Evolutionary conservation across 2,888 invertebrate species (phyloP).

Genomic region (Shargacucullia verbasci): DNA sequence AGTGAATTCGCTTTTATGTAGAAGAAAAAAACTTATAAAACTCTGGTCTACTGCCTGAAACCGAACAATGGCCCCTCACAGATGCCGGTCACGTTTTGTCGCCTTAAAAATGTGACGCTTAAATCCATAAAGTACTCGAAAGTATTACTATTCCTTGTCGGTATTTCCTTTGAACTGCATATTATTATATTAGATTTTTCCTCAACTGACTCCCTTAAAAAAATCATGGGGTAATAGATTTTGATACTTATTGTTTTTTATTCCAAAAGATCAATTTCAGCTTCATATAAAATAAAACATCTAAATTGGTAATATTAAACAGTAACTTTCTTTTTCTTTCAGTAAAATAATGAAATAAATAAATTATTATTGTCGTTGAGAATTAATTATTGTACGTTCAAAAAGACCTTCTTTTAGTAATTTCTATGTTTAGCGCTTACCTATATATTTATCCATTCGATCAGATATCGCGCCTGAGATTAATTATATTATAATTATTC

Average conservation of each 20-base stretch:
- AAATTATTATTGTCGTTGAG: too few species aligned
- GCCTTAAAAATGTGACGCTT: slow-evolving; percentile 87
- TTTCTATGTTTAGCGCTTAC: not conserved
- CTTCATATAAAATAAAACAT: too few species aligned
- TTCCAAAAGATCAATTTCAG: too few species aligned
- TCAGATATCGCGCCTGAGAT: slow-evolving; percentile 4
- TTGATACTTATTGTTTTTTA: slow-evolving; percentile 24
- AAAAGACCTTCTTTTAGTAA: too few species aligned
- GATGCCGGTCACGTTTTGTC: slow-evolving; percentile 84
- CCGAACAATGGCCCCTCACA: slow-evolving; percentile 80
- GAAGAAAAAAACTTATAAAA: slow-evolving; percentile 73
- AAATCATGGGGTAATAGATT: slow-evolving; percentile 33
- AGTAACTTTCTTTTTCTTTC: too few species aligned
- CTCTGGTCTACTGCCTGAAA: slow-evolving; percentile 75
- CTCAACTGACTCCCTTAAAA: slow-evolving; percentile 48
- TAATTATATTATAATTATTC: slow-evolving; percentile 24
- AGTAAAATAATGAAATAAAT: too few species aligned
- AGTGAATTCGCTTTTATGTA: slow-evolving; percentile 82
- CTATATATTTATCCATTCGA: slow-evolving; percentile 1
- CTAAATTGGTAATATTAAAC: too few species aligned
- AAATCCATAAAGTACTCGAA: slow-evolving; percentile 86
- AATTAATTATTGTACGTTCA: too few species aligned
- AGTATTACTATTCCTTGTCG: slow-evolving; percentile 83
- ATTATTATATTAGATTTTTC: slow-evolving; percentile 78
- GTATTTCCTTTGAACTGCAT: slow-evolving; percentile 81